Evolutionary conservation across 64 coral and sea anemone genomes (phyloP).

Genomic region (Stylophora pistillata): DNA sequence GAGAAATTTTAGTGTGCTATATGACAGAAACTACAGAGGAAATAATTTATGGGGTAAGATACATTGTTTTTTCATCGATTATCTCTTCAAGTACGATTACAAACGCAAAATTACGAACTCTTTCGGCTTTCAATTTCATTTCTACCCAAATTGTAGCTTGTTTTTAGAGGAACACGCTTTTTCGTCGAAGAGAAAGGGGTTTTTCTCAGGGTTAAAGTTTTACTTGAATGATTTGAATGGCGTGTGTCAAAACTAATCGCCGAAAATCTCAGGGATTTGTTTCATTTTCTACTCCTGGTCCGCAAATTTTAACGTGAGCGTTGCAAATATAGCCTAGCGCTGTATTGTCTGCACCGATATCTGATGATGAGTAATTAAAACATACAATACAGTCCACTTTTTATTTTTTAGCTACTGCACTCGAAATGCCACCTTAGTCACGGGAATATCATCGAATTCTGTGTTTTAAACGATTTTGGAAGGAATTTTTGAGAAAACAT

Average conservation of each 20-base stretch:
- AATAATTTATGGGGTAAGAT: background rate
- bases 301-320: background rate
- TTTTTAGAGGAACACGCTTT: background rate
- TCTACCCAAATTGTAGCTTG: background rate
- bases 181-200: background rate
- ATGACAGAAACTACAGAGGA: slow-evolving; percentile 10
- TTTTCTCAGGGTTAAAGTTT: background rate
- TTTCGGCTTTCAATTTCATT: background rate
- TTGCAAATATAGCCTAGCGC: background rate
- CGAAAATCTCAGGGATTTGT: background rate
- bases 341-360: background rate
- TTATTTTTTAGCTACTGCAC: background rate
- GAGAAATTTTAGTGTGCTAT: background rate
- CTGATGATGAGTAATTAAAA: background rate
- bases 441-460: background rate
- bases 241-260: background rate
- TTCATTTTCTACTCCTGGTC: background rate
- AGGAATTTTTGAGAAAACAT: background rate
- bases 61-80: background rate
- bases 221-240: background rate
- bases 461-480: background rate
- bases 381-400: background rate
- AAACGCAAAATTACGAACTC: background rate
- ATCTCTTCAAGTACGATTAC: background rate
- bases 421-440: background rate